Conservation (phyloP, 2,888 invertebrate genomes). For the Heliconius hortense region DNA sequence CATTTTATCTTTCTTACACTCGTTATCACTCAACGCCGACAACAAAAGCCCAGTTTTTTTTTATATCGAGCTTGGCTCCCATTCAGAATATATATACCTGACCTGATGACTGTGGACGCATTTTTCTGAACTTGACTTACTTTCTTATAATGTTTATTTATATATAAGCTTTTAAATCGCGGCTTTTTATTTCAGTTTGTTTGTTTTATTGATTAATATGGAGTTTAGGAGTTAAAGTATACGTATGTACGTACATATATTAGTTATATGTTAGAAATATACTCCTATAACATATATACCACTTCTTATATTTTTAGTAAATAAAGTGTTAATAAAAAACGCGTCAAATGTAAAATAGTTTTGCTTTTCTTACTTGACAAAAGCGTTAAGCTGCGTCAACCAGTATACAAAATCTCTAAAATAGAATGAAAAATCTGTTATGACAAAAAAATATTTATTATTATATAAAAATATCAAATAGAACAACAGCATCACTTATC, state of each 20-base stretch:
- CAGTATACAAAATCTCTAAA: no score
- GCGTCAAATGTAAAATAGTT: no score
- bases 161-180: conserved; percentile 37
- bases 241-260: background rate
- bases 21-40: background rate
- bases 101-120: conserved; percentile 42
- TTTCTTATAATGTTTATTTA: conserved; percentile 52
- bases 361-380: no score
- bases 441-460: background rate
- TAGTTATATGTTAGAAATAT: background rate
- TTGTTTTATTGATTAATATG: conserved; percentile 18
- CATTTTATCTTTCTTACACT: background rate
- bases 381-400: no score
- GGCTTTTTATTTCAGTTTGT: conserved; percentile 38
- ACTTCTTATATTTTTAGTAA: no score
- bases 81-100: conserved; percentile 37
- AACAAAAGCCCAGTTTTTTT: conserved; percentile 7
- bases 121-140: conserved; percentile 66
- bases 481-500: background rate
- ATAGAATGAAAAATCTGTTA: no score
- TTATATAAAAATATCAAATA: background rate
- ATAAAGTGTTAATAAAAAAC: no score
- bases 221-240: background rate
- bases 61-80: conserved; percentile 14
- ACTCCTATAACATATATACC: no score